Percentiles rank a stretch among this genome's conserved stretches.
phyloP scores from a whole-genome alignment of 2,888 invertebrate species.

The Andrena marginata region DNA sequence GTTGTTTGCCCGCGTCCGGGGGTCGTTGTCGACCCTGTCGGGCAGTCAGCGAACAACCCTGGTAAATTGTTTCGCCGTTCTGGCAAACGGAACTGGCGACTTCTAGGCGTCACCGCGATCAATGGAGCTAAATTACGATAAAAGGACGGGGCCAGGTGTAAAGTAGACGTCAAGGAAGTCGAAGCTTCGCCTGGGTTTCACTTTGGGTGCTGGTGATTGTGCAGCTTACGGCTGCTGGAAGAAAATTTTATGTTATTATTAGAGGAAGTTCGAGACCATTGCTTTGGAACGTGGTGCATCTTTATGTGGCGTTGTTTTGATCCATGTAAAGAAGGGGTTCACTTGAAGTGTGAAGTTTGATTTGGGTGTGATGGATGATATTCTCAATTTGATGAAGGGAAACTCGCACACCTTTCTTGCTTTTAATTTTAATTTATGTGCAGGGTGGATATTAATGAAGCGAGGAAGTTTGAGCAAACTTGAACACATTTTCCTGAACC shows the following conservation, averaged over 20 bases:
- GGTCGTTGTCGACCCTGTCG: conserved; percentile 39
- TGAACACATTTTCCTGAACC: too few species aligned
- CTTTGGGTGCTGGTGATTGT: conserved; percentile 2
- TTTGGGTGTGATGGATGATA: too few species aligned
- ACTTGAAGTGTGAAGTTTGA: too few species aligned
- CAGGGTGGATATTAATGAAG: too few species aligned
- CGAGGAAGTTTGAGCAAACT: too few species aligned
- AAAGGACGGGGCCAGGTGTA: conserved; percentile 65
- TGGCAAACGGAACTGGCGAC: background rate
- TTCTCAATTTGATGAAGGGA: too few species aligned
- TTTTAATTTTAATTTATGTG: too few species aligned
- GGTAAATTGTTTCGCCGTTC: conserved; percentile 62
- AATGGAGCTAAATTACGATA: conserved; percentile 74
- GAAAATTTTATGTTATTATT: background rate
- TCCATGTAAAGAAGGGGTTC: too few species aligned
- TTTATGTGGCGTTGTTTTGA: too few species aligned
- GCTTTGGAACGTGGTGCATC: too few species aligned
- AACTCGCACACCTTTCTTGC: too few species aligned
- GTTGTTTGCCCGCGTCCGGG: conserved; percentile 10
- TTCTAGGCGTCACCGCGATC: conserved; percentile 36
- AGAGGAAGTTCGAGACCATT: background rate
- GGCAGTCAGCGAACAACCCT: conserved; percentile 40
- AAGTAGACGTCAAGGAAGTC: conserved; percentile 69
- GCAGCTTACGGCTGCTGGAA: background rate
- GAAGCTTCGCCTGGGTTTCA: background rate